Conservation (phyloP, 1,140 invertebrate species). For the Daktulosphaira vitifoliae region DNA sequence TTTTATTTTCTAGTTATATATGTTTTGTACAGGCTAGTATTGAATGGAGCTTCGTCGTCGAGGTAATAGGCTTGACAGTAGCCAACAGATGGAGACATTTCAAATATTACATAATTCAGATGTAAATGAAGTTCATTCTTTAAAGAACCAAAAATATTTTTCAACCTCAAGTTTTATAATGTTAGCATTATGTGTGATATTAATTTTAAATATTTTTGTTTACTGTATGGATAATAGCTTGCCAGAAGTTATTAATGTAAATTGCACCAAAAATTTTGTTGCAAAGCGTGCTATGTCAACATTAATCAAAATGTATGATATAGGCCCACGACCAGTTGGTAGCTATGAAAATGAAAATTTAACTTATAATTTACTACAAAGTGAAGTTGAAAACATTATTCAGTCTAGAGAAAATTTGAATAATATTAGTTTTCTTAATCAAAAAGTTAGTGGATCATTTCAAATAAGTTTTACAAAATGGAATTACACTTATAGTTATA, state of each 20-base stretch:
- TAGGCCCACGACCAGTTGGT: slow-evolving; percentile 58
- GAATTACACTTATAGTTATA: slow-evolving; percentile 45
- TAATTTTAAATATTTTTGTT: slow-evolving; percentile 5
- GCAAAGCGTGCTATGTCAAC: slow-evolving; percentile 15
- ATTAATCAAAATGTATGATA: slow-evolving; percentile 49
- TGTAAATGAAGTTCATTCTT: background rate
- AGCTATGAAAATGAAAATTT: slow-evolving; percentile 51
- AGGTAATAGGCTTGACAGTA: slow-evolving; percentile 16
- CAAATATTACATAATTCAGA: too few relatives aligned
- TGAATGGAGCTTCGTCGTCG: slow-evolving; percentile 27
- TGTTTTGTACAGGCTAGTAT: slow-evolving; percentile 26
- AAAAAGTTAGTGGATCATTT: slow-evolving; percentile 21
- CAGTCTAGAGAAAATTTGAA: slow-evolving; percentile 34
- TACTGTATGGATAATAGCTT: slow-evolving; percentile 12
- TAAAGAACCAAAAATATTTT: slow-evolving; percentile 11
- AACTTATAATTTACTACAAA: too few relatives aligned
- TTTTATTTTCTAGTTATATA: slow-evolving; percentile 22
- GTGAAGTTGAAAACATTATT: slow-evolving; percentile 46
- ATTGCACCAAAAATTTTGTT: background rate
- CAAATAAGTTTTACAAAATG: background rate
- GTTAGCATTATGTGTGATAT: background rate
- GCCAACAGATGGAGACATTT: slow-evolving; percentile 15
- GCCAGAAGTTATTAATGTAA: background rate
- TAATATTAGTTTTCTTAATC: slow-evolving; percentile 1
- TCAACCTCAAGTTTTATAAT: background rate